Percentiles rank a stretch among this genome's conserved stretches.
Evolutionary conservation across 2,888 invertebrate species (phyloP).

Genomic region (Anaspis maculata): DNA sequence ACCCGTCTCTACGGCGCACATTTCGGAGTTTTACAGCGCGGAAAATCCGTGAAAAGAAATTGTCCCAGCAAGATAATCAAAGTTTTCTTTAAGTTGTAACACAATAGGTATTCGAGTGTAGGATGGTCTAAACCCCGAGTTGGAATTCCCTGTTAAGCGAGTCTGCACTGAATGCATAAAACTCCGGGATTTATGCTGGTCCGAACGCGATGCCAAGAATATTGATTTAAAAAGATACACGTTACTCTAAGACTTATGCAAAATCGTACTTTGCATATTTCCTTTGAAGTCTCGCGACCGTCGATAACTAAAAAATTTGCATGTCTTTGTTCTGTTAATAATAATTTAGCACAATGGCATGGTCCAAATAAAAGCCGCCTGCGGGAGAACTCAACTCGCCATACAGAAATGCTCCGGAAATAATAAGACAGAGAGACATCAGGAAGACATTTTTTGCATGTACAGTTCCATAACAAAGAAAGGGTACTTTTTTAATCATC

Average conservation of each 20-base stretch:
- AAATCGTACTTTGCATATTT: slow-evolving; percentile 19
- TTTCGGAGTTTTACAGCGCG: too few relatives aligned
- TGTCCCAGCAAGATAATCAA: slow-evolving; percentile 11
- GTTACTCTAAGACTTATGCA: slow-evolving; percentile 17
- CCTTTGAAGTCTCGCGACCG: slow-evolving; percentile 18
- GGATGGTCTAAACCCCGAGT: slow-evolving; percentile 10
- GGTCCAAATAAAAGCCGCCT: too few relatives aligned
- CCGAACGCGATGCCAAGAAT: slow-evolving; percentile 22
- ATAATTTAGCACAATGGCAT: slow-evolving; percentile 20
- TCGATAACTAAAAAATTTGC: slow-evolving; percentile 25
- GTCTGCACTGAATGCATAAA: slow-evolving; percentile 25
- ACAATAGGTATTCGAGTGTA: slow-evolving; percentile 11
- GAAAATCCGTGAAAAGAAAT: too few relatives aligned
- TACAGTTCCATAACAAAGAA: too few relatives aligned
- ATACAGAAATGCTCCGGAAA: too few relatives aligned
- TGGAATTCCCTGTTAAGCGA: slow-evolving; percentile 20
- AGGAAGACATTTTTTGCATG: slow-evolving; percentile 9
- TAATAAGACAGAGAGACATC: background rate
- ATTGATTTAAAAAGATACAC: slow-evolving; percentile 26
- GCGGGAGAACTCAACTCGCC: too few relatives aligned
- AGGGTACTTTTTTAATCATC: too few relatives aligned
- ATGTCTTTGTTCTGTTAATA: slow-evolving; percentile 28
- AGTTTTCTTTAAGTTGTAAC: slow-evolving; percentile 12
- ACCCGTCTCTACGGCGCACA: too few relatives aligned
- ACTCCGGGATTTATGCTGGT: slow-evolving; percentile 24